Base-by-base conservation (phyloP, 2,797 vertebrate species). In the Chrysocyon brachyurus region DNA sequence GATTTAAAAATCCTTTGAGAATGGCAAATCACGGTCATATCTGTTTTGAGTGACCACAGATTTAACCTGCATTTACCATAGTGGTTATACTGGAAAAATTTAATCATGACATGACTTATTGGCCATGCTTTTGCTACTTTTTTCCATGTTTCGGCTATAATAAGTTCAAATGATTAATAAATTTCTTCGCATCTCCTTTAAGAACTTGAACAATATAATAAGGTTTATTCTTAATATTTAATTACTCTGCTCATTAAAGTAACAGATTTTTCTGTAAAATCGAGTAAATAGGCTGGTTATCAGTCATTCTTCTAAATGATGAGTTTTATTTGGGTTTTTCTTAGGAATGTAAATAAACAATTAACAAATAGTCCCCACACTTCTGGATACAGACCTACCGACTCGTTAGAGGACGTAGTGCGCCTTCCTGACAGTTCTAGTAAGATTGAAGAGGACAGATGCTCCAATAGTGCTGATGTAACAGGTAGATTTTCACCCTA, bases 401-500 rank as follows among this genome's bases (percentile, higher is more conserved):
- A 99, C 33, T 98, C 98, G 6, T 98, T 98, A 31, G 99, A 99
- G 46, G 99, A 99, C 9, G 98, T 99, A 81, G 99, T 99, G 75
- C 99, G 98, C 92, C 99, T 99, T 28, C 46, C 98, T 91, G 96
- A 97, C 33, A 98, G 97, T 19, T 99, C 99, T 2, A 96, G 98
- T 91, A 99, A 99, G 97, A 99, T 99, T 8, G 98, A 99, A 57
- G 99, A 99, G 94, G 99, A 99, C 93, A 99, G 99, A 70, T 99
- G 99, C 87, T 99, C 99, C 93, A 99, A 99, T 96, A 99, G 97
- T 98, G 98, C 98, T 8, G 99, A 99, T 98, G 98, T 99, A 84
- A 99, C 99, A 98, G 99, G 99, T 99, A 99, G n/a, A 40, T 36
- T 92, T 93, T 61, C 64, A 0, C 36, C 17, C 54, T 97, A 94